phyloP scores from a whole-genome alignment of 2,797 vertebrate species.

The Sphenodon punctatus region DNA sequence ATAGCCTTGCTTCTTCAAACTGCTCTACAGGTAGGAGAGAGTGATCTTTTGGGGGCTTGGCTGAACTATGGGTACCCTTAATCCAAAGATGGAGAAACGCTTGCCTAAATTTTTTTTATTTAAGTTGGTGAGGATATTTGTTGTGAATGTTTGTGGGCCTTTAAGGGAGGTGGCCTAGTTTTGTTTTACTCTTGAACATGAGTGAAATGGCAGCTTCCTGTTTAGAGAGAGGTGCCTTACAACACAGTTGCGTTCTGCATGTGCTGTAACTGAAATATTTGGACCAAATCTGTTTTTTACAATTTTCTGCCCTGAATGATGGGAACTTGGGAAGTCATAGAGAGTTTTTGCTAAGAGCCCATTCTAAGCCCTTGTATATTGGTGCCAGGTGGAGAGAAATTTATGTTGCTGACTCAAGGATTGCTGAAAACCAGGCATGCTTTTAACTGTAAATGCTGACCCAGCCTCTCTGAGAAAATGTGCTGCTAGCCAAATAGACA shows the following conservation, averaged over 20 bases:
- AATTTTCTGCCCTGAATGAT: neutral
- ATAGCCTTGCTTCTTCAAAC: neutral
- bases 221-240: neutral
- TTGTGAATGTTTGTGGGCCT: neutral
- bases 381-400: neutral
- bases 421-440: neutral
- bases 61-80: neutral
- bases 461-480: slow-evolving; percentile 32
- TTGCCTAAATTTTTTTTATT: neutral
- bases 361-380: neutral
- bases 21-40: neutral
- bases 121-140: neutral
- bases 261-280: rapidly evolving
- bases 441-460: neutral
- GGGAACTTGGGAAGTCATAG: neutral
- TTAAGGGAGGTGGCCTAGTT: neutral
- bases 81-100: neutral
- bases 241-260: too few species aligned
- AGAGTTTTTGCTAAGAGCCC: neutral
- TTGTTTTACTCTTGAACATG: neutral
- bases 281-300: neutral
- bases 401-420: rapidly evolving
- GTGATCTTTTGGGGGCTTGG: neutral
- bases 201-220: neutral
- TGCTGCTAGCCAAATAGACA: neutral